These are phyloP conservation scores for Calliopum simillimum DNA, from an alignment of 2,888 invertebrate species.

Conservation along the genomic window DNA sequence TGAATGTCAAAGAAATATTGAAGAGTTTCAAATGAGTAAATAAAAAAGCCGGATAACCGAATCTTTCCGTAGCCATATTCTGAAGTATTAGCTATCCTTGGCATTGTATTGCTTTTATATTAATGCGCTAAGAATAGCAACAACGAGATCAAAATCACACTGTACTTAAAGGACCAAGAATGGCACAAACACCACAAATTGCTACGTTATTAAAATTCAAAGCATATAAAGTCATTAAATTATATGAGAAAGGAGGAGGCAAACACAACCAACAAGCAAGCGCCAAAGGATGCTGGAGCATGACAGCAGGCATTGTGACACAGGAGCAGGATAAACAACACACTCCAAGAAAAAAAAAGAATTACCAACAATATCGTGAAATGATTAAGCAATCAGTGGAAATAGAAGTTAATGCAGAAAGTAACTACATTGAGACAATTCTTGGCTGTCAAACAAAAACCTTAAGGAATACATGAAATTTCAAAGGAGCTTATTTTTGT, in stretches of 20 bases:
- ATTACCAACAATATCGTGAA: constrained; percentile 10
- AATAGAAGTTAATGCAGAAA: neutral
- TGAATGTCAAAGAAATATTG: too few species aligned
- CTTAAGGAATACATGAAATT: too few species aligned
- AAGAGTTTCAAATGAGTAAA: too few species aligned
- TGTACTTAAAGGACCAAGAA: too few species aligned
- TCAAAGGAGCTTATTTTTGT: too few species aligned
- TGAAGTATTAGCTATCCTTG: too few species aligned
- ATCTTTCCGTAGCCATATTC: too few species aligned
- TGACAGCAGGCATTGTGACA: neutral
- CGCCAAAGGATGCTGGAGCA: constrained; percentile 10
- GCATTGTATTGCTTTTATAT: too few species aligned
- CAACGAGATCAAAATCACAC: too few species aligned
- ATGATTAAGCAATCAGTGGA: constrained; percentile 30
- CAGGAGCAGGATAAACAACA: neutral
- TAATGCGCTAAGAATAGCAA: too few species aligned
- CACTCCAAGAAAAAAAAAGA: neutral
- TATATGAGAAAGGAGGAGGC: constrained; percentile 51
- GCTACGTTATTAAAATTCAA: constrained; percentile 59
- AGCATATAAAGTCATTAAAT: constrained; percentile 64
- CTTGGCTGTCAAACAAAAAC: too few species aligned
- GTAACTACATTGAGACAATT: neutral
- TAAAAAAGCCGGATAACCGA: too few species aligned
- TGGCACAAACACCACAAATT: neutral
- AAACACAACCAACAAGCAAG: constrained; percentile 4